Base-by-base conservation (phyloP, 2,888 invertebrate genomes). In the Drosophila peninsularis region DNA sequence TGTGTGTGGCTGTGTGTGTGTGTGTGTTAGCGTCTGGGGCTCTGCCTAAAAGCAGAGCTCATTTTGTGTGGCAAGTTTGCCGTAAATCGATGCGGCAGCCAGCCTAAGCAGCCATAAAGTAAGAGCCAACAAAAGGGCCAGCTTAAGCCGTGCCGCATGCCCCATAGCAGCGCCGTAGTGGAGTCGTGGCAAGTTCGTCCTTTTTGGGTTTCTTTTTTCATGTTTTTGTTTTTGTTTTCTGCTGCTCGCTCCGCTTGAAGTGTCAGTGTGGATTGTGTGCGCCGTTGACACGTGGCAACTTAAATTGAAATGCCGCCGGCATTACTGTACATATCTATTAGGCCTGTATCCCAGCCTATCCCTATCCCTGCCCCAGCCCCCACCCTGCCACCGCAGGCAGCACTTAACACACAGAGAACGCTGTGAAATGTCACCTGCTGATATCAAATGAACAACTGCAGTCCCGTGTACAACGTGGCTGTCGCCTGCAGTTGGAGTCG, bases 261-360 rank as follows among this genome's bases (percentile, higher is more conserved):
- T 88, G 86, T 88, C 86, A 79, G 65, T 73, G 78, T 72, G 88
- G 82, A 78, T 89, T 81, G 74, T 84, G 78, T 77, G 72, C 70
- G 69, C 57, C 71, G 75, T 74, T 89, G 84, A 85, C 88, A 89
- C 90, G 88, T 89, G 84, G 86, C 86, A 88, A 79, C 75, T 88
- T 85, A 85, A 89, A 85, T 88, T 85, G 88, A 85, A 89, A 88
- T 76, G 88, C 89, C 74, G 84, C 82, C 75, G 84, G 78, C 75
- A 72, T 62, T 58, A 70, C 78, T 84, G 84, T 84, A 89, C 71
- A 87, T 73, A 78, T 81, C 64, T 80, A 83, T 87, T 82, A 83
- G 88, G 75, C 83, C 49, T 39, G 39, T 32, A 30, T 30, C 30
- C 30, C 30, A 24, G 30, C 30, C 5, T 5, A n/a, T n/a, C n/a